Evolutionary conservation across 2,888 invertebrate species (phyloP).

Genomic region (Argyresthia albistria): DNA sequence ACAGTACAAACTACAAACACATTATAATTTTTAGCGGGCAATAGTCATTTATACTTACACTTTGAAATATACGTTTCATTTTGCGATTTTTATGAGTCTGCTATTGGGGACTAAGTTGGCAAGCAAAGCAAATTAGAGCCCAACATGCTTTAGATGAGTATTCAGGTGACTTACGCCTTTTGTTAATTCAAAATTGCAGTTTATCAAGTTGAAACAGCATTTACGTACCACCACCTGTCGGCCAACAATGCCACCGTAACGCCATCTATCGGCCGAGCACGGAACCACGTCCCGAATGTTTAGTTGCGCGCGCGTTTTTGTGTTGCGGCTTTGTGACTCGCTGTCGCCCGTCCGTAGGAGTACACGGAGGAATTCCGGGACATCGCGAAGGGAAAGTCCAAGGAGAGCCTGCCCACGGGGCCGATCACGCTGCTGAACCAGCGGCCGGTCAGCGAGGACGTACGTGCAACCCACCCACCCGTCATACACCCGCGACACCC

Average conservation of each 20-base stretch:
- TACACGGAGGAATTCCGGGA: constrained; percentile 98
- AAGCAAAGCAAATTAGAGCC: background rate
- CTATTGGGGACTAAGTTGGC: too few species aligned
- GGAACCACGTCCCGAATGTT: background rate
- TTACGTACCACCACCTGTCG: background rate
- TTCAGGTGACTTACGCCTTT: background rate
- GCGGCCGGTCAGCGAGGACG: constrained; percentile 94
- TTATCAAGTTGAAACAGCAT: too few species aligned
- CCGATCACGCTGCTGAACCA: constrained; percentile 96
- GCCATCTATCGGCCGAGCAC: too few species aligned
- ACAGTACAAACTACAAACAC: background rate
- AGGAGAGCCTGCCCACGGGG: constrained; percentile 92
- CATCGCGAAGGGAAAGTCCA: constrained; percentile 95
- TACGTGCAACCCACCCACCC: constrained; percentile 76
- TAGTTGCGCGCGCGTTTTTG: constrained; percentile 49
- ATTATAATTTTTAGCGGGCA: too few species aligned
- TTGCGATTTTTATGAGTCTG: too few species aligned
- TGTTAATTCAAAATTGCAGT: background rate
- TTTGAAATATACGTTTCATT: too few species aligned
- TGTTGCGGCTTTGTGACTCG: constrained; percentile 20
- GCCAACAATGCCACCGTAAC: background rate
- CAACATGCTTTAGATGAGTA: background rate
- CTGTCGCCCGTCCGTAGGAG: constrained; percentile 73
- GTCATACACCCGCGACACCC: too few species aligned
- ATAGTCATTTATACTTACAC: too few species aligned